Percentiles rank a stretch among this genome's conserved stretches.
These are phyloP conservation scores for Stenolophus ochropezus DNA, from an alignment of 2,888 invertebrate genomes.

Conservation along the genomic window DNA sequence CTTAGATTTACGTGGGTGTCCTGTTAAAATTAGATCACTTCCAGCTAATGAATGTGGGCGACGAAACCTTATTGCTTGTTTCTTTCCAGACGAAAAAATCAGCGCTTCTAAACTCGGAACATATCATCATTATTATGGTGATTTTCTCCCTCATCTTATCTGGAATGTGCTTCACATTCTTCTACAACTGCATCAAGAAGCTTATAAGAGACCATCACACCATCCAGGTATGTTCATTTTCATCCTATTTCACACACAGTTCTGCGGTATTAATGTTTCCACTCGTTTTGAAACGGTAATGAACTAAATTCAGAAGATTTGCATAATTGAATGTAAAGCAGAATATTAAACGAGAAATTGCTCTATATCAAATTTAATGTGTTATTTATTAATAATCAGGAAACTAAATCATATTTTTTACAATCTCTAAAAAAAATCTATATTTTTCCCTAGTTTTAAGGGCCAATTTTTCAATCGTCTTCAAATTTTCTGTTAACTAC, in stretches of 20 bases:
- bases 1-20: background rate
- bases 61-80: background rate
- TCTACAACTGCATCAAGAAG: conserved; percentile 91
- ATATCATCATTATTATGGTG: conserved; percentile 90
- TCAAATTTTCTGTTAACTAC: too few relatives aligned
- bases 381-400: too few relatives aligned
- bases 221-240: conserved; percentile 81
- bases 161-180: conserved; percentile 91
- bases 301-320: too few relatives aligned
- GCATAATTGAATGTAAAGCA: too few relatives aligned
- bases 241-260: conserved; percentile 59
- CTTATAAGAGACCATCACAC: conserved; percentile 90
- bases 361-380: too few relatives aligned
- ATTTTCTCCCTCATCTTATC: conserved; percentile 91
- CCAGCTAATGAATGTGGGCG: background rate
- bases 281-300: background rate
- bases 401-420: too few relatives aligned
- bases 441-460: too few relatives aligned
- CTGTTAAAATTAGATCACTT: background rate
- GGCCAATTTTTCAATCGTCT: too few relatives aligned
- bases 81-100: conserved; percentile 66
- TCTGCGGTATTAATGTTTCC: too few relatives aligned
- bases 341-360: too few relatives aligned
- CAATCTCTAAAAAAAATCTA: too few relatives aligned
- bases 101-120: conserved; percentile 76